These are phyloP conservation scores for Cephus nigrinus DNA, from an alignment of 2,888 invertebrate genomes.

Conservation along the genomic window DNA sequence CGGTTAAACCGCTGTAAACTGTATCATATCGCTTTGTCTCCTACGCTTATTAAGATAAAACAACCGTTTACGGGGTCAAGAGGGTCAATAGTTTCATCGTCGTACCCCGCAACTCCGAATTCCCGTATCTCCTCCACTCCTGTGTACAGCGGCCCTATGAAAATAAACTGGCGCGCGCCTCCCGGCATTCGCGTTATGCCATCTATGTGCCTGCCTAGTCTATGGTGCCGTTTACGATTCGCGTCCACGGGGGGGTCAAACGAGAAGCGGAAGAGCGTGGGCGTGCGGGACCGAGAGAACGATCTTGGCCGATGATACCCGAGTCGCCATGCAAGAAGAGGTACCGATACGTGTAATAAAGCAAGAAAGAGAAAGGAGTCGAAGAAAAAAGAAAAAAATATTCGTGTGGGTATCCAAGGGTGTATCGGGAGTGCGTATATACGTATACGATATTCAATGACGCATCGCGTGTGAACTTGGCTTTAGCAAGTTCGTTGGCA, in stretches of 20 bases:
- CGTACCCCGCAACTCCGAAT: neutral
- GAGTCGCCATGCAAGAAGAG: neutral
- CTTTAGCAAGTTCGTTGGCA: conserved; percentile 3
- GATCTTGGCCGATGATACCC: neutral
- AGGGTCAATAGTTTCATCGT: conserved; percentile 38
- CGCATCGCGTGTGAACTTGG: neutral
- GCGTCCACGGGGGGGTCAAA: conserved; percentile 4
- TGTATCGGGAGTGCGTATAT: neutral
- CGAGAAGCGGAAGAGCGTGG: conserved; percentile 45
- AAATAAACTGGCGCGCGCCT: neutral
- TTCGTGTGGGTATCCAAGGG: neutral
- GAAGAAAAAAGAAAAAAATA: neutral
- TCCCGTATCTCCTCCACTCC: neutral
- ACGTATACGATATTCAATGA: neutral
- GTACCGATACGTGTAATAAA: neutral
- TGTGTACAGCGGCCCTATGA: neutral
- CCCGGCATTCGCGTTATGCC: neutral
- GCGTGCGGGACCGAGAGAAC: conserved; percentile 17
- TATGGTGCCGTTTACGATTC: neutral
- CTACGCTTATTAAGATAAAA: conserved; percentile 48
- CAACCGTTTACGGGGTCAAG: conserved; percentile 42
- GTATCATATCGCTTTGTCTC: conserved; percentile 26
- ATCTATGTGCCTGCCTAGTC: neutral
- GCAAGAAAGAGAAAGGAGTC: neutral
- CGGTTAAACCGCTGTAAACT: conserved; percentile 41